phyloP scores from a whole-genome alignment of 2,113 vertebrate species.

The Neotragus pygmaeus region DNA sequence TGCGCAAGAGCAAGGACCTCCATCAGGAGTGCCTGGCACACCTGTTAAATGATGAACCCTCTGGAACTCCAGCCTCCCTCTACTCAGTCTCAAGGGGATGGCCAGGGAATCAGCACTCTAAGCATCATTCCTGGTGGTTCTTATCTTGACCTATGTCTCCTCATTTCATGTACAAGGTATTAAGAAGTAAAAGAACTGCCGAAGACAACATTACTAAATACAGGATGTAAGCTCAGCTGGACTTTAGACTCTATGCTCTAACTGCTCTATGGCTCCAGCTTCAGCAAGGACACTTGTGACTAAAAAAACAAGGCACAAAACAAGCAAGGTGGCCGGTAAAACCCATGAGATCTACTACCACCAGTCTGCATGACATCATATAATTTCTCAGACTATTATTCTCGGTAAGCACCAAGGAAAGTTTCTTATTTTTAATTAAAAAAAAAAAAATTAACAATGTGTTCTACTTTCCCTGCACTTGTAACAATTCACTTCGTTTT shows the following conservation, averaged over 20 bases:
- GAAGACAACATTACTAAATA: not conserved
- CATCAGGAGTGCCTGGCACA: not conserved
- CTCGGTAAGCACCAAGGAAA: not conserved
- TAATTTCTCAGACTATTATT: not conserved
- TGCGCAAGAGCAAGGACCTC: not conserved
- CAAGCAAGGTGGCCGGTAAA: not conserved
- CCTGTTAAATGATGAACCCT: not conserved
- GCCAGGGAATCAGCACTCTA: not conserved
- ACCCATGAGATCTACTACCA: not conserved
- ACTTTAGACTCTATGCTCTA: not conserved
- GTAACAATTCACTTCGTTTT: not conserved
- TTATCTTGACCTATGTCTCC: not conserved
- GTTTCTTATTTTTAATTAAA: not conserved
- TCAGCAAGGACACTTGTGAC: not conserved
- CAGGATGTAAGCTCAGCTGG: not conserved
- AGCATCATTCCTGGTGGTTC: not conserved
- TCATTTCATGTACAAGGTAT: not conserved
- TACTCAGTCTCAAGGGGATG: not conserved
- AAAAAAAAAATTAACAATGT: not conserved
- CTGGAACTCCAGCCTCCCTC: not conserved
- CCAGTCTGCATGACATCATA: not conserved
- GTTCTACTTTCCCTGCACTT: not conserved
- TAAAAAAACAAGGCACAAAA: not conserved
- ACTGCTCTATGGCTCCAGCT: not conserved
- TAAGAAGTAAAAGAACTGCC: not conserved